Evolutionary conservation across 2,888 invertebrate genomes (phyloP), one percentile per base, ranked within the genome.

Genomic region (Lobophora halterata): DNA sequence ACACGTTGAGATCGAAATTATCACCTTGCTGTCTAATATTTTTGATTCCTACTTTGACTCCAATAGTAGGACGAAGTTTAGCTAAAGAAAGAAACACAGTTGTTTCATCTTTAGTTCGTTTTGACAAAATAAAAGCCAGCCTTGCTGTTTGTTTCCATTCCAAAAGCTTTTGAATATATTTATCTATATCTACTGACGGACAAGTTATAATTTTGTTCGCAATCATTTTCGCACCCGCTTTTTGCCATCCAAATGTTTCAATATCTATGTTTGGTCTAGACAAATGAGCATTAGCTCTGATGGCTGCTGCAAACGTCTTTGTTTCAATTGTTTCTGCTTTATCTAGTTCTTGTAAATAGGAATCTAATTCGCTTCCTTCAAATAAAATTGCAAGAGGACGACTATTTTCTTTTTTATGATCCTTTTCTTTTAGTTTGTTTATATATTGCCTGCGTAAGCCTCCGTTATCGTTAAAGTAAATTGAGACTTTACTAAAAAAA

Each of bases 381-480:
- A 49, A 28, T 1, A 61, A 44, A 5, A 33, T 37, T 21, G 37
- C 29, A 10, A 43, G 25, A 23, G 37, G 21, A 18, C 37, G 33
- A 8, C 8, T 34, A 36, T 29, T 52, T 27, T 2, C 55, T 7
- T 2, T 56, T 32, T 25, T 58, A 43, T 3, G 50, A 52, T 5
- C 59, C 25, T 18, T 30, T 8, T 28, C 14, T 30, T 32, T 46
- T 14, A 27, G 14, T 35, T 38, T 21, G 7, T 29, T 33, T 25
- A 18, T 25, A 21, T 46, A 12, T 55, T 25, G 35, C 32, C 2
- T 49, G 1, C 66, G 63, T 2, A 81, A 44, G 5, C 72, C 79
- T 1, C 58, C 45, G 0, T 57, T 20, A 48, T 75, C 79, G 6
- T 50, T 52, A 42, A 79, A 82, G 43, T 76, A 82, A 27, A 79